Conservation (phyloP, 2,113 vertebrate species). For the Furnarius figulus region DNA sequence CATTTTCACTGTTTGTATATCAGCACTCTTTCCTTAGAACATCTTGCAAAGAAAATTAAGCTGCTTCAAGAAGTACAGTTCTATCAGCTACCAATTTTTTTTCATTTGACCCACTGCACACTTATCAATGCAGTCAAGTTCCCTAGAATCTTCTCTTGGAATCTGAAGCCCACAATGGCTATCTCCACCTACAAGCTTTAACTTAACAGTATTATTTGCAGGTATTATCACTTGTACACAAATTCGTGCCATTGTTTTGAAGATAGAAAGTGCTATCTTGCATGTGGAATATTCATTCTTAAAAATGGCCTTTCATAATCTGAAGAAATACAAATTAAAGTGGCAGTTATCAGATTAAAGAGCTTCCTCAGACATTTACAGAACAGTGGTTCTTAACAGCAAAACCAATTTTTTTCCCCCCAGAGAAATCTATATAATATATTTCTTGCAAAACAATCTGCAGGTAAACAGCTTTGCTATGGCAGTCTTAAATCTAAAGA, state of each 20-base stretch:
- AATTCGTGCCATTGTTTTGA: background rate
- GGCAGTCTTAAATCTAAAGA: background rate
- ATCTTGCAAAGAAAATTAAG: background rate
- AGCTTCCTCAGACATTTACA: background rate
- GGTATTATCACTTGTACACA: background rate
- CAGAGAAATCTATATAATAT: background rate
- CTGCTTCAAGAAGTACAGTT: background rate
- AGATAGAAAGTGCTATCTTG: background rate
- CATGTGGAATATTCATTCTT: background rate
- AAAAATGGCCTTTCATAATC: background rate
- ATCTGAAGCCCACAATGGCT: background rate
- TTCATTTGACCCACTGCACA: background rate
- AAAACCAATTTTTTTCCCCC: background rate
- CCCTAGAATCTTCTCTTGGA: background rate
- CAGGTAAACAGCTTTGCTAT: background rate
- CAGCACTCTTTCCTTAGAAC: background rate
- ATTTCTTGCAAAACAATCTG: background rate
- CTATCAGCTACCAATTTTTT: background rate
- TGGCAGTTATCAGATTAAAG: background rate
- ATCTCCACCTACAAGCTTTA: background rate
- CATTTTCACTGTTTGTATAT: background rate
- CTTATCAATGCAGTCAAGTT: background rate
- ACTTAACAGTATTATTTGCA: background rate
- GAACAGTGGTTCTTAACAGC: background rate
- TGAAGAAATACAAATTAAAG: background rate